Evolutionary conservation across 2,113 vertebrate species (phyloP), one percentile per base, ranked within the genome.

Genomic region (Lepus europaeus): DNA sequence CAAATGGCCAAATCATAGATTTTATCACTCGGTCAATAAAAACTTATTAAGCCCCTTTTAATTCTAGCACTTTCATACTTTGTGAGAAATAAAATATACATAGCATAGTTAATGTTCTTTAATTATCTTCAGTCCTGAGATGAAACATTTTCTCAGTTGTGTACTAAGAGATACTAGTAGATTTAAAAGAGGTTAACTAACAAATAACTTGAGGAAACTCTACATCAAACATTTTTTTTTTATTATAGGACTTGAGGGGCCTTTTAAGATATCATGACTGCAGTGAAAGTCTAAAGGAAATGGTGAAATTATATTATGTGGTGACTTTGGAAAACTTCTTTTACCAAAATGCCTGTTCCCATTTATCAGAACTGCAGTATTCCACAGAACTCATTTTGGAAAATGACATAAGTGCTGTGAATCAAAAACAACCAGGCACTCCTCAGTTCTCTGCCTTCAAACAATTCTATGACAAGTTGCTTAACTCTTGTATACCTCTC

Each of bases 341-440:
- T 95, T 68, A 92, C n/a, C 33, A 74, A 23, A 92, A 69, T 39
- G 14, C 13, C 61, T 92, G 20, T 33, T 89, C n/a, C 73, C 11
- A 88, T 49, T 93, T 95, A 31, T 83, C 45, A 86, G 59, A 7
- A 91, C 7, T 25, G 25, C 81, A 73, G 5, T 69, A 73, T 64
- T 93, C 19, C 74, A 88, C 45, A 87, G 72, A 88, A 53, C 3
- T 77, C 31, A 80, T 29, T 86, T 95, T 49, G 7, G 23, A 39
- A 89, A 97, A 33, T 45, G 27, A 76, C 20, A 45, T 63, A 76
- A 93, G 39, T 45, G 2, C 31, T 85, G 0, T 9, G 7, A 88
- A 93, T 63, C 10, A 74, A 73, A 93, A 91, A 73, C 6, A 33
- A 39, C 56, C 74, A 20, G 29, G 9, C 3, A 45, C 5, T 72